Percentiles rank a stretch among this genome's conserved stretches.
These are phyloP conservation scores for Pentamera pediparva DNA, from an alignment of 53 echinoderm and acorn worm genomes.

Conservation along the genomic window DNA sequence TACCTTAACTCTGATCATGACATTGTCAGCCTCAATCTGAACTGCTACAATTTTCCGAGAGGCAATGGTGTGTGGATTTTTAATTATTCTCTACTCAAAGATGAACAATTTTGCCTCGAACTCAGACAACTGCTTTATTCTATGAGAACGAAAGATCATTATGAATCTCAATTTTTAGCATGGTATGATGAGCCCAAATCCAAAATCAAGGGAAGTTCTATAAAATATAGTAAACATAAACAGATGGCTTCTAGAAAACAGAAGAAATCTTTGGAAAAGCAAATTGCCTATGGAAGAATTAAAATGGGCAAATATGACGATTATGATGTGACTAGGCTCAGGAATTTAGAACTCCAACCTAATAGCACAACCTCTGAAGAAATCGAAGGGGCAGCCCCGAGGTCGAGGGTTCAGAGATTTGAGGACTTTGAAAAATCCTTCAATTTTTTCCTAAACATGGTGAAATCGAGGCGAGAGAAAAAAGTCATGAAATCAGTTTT, in stretches of 20 bases:
- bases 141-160: neutral
- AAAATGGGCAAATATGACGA: neutral
- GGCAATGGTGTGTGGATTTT: neutral
- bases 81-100: neutral
- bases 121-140: neutral
- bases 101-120: too few relatives aligned
- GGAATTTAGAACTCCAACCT: neutral
- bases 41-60: neutral
- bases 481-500: neutral
- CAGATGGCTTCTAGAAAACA: neutral
- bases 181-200: neutral
- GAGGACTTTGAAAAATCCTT: conserved; percentile 22
- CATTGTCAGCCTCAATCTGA: neutral
- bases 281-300: neutral
- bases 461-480: neutral
- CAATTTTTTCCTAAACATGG: conserved; percentile 8
- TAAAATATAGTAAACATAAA: neutral
- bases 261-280: neutral
- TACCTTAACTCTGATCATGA: neutral
- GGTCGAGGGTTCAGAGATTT: conserved; percentile 9
- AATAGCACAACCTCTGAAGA: neutral
- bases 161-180: neutral
- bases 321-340: neutral
- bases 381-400: neutral
- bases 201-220: too few relatives aligned